A percentile compares a stretch with the other conserved stretches of the same genome.
These are phyloP conservation scores for Schizopygopsis malacanthus DNA, from an alignment of 2,797 vertebrate genomes.

Conservation along the genomic window DNA sequence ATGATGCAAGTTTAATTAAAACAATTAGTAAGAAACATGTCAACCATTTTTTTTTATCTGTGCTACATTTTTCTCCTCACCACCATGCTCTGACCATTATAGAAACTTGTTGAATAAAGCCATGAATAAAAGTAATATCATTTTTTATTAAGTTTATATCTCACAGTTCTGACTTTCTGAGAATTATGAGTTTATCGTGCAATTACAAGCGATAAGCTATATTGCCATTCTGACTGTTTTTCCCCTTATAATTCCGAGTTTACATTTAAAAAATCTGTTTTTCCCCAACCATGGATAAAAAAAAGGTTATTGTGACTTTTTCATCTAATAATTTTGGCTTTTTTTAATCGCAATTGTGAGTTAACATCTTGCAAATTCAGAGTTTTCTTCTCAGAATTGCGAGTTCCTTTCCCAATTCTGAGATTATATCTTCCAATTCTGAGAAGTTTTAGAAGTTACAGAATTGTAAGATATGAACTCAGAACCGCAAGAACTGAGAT, in stretches of 20 bases:
- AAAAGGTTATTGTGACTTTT: not conserved
- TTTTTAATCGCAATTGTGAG: not conserved
- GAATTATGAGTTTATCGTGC: not conserved
- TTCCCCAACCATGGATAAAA: not conserved
- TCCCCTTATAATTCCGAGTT: not conserved
- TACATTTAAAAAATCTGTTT: not conserved
- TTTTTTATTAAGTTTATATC: not conserved
- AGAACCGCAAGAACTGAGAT: not conserved
- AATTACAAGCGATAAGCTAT: not conserved
- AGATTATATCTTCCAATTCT: not conserved
- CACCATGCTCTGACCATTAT: not conserved
- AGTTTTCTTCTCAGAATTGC: not conserved
- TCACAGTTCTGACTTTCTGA: not conserved
- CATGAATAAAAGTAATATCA: not conserved
- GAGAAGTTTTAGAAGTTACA: no score
- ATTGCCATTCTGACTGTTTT: not conserved
- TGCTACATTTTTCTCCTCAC: slow-evolving; percentile 2
- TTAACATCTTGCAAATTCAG: no score
- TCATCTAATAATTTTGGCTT: not conserved
- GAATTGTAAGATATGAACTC: not conserved
- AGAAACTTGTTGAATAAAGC: not conserved
- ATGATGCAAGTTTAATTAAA: not conserved
- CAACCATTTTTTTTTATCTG: not conserved
- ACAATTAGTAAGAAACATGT: slow-evolving; percentile 15
- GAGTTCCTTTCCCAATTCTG: not conserved